A percentile compares a stretch with the other conserved stretches of the same genome.
These are phyloP conservation scores for Drosophila quasianomalipes DNA, from an alignment of 2,888 invertebrate genomes.

Conservation along the genomic window DNA sequence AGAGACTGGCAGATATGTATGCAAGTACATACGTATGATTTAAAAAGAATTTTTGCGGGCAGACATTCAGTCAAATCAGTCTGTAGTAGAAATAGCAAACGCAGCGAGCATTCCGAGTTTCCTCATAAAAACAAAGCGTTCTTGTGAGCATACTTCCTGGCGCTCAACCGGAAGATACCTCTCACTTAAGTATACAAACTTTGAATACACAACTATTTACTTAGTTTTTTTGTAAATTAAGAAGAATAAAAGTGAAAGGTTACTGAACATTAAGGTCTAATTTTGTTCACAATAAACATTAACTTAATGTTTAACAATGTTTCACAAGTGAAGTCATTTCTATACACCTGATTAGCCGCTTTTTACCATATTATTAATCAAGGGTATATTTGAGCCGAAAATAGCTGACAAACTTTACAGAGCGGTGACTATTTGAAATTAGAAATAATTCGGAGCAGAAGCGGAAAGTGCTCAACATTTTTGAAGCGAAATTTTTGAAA, in stretches of 20 bases:
- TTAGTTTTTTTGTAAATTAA: neutral
- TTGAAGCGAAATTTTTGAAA: slow-evolving; percentile 57
- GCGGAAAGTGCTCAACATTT: slow-evolving; percentile 46
- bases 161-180: slow-evolving; percentile 3
- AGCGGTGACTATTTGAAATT: slow-evolving; percentile 46
- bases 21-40: slow-evolving; percentile 1
- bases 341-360: neutral
- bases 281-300: neutral
- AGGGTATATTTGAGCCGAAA: slow-evolving; percentile 6
- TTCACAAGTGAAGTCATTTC: neutral
- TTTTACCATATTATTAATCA: neutral
- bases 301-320: neutral
- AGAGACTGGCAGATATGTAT: slow-evolving; percentile 20
- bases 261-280: no score
- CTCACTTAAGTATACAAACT: neutral
- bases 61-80: slow-evolving; percentile 32
- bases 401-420: slow-evolving; percentile 21
- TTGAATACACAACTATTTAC: neutral
- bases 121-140: slow-evolving; percentile 35
- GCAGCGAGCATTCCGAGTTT: slow-evolving; percentile 33
- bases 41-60: slow-evolving; percentile 29
- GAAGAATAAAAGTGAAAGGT: neutral
- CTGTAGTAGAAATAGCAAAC: neutral
- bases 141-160: neutral
- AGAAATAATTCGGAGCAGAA: slow-evolving; percentile 46